A percentile compares a stretch with the other conserved stretches of the same genome.
These are phyloP conservation scores for Periophthalmus magnuspinnatus DNA, from an alignment of 2,797 vertebrate genomes.

Conservation along the genomic window DNA sequence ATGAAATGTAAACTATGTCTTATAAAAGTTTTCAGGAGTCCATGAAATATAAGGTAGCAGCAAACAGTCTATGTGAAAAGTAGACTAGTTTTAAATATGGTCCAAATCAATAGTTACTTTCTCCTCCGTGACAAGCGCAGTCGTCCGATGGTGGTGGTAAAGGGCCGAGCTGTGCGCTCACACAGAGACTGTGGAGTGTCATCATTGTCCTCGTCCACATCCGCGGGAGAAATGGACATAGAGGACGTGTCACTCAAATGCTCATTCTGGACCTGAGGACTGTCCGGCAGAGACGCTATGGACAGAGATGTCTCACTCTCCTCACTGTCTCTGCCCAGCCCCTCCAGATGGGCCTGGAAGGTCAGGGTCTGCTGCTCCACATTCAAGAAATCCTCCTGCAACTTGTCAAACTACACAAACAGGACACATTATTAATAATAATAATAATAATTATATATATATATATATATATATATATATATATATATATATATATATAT, in stretches of 20 bases:
- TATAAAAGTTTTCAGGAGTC: neutral
- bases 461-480: too few species aligned
- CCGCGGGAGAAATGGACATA: neutral
- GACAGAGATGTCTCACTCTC: constrained; percentile 9
- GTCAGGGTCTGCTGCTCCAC: constrained; percentile 74
- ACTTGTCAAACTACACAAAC: constrained; percentile 70
- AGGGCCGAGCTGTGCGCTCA: constrained; percentile 39
- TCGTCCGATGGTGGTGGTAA: constrained; percentile 48
- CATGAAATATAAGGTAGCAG: neutral
- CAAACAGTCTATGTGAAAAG: neutral
- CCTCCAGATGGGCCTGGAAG: constrained; percentile 76
- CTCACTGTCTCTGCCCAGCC: constrained; percentile 46
- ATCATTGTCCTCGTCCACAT: neutral
- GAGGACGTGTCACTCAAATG: neutral
- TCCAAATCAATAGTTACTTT: constrained; percentile 45
- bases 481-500: too few species aligned
- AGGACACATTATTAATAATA: constrained; percentile 11
- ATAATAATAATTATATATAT: too few species aligned
- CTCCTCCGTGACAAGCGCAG: constrained; percentile 46
- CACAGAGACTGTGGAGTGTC: constrained; percentile 17
- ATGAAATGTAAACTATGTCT: constrained; percentile 7
- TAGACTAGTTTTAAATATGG: neutral
- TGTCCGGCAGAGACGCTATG: constrained; percentile 9
- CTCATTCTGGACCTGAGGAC: constrained; percentile 4
- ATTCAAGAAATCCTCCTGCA: constrained; percentile 66